Conservation (phyloP, 2,113 vertebrate species). For the Apeltes quadracus region DNA sequence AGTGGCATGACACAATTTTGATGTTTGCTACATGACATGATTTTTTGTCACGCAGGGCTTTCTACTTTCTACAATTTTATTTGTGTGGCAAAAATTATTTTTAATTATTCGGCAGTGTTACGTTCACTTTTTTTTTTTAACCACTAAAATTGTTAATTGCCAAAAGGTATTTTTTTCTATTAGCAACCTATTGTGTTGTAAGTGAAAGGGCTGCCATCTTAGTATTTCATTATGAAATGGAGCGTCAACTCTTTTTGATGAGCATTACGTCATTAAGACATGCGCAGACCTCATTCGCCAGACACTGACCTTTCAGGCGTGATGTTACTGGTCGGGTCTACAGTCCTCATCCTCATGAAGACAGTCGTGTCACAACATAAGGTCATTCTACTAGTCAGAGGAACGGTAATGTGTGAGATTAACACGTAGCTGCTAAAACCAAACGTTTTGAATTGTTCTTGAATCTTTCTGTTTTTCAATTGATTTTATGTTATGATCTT, state of each 20-base stretch:
- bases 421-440: slow-evolving; percentile 29
- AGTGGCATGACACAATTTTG: not conserved
- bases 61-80: not conserved
- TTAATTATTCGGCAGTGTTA: not conserved
- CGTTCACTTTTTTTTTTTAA: slow-evolving; percentile 18
- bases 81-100: not conserved
- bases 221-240: slow-evolving; percentile 4
- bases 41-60: slow-evolving; percentile 23
- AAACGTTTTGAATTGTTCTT: slow-evolving; percentile 16
- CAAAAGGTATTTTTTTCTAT: not conserved
- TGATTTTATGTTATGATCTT: slow-evolving; percentile 3
- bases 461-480: slow-evolving; percentile 12
- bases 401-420: slow-evolving; percentile 9
- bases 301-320: not conserved
- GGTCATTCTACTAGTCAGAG: slow-evolving; percentile 44
- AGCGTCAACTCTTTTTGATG: not conserved
- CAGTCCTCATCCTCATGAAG: slow-evolving; percentile 15
- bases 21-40: not conserved
- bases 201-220: not conserved
- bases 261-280: not conserved
- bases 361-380: slow-evolving; percentile 11
- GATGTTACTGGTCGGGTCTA: slow-evolving; percentile 4
- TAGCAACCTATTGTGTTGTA: not conserved
- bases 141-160: not conserved
- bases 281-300: not conserved